Conservation (phyloP, 2,888 invertebrate species). For the Lathronympha strigana region DNA sequence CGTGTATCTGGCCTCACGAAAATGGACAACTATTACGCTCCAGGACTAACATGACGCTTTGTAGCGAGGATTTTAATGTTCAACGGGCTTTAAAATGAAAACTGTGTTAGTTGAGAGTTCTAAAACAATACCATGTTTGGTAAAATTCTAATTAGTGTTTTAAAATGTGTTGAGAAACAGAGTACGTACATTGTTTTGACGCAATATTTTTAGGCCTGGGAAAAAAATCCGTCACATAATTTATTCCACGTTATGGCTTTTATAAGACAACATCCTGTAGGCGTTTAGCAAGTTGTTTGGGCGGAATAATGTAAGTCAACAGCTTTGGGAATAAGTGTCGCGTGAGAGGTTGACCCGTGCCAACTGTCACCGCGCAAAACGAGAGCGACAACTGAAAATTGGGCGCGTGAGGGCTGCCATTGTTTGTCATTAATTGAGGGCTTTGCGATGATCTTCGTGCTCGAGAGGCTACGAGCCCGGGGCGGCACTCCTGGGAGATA, state of each 20-base stretch:
- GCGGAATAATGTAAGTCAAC: constrained; percentile 43
- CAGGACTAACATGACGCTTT: constrained; percentile 70
- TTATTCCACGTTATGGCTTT: neutral
- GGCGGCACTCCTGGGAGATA: constrained; percentile 79
- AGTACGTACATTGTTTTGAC: neutral
- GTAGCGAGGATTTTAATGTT: constrained; percentile 58
- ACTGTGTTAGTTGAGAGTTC: constrained; percentile 36
- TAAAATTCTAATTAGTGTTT: constrained; percentile 26
- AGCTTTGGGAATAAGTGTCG: constrained; percentile 62
- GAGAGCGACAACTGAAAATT: constrained; percentile 80
- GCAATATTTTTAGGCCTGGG: neutral
- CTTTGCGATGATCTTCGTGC: constrained; percentile 78
- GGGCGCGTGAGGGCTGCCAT: constrained; percentile 67
- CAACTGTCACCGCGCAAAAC: constrained; percentile 77
- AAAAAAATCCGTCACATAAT: neutral
- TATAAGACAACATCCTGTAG: constrained; percentile 18
- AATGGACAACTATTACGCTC: constrained; percentile 79
- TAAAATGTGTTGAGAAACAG: neutral
- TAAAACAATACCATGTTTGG: constrained; percentile 17
- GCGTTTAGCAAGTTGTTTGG: constrained; percentile 32
- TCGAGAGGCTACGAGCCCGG: constrained; percentile 62
- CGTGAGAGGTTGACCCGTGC: constrained; percentile 70
- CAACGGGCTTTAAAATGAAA: constrained; percentile 37
- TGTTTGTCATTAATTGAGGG: constrained; percentile 82
- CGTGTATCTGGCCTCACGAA: constrained; percentile 74